Base-by-base conservation (phyloP, 2,797 vertebrate genomes). In the Smutsia temminckii region DNA sequence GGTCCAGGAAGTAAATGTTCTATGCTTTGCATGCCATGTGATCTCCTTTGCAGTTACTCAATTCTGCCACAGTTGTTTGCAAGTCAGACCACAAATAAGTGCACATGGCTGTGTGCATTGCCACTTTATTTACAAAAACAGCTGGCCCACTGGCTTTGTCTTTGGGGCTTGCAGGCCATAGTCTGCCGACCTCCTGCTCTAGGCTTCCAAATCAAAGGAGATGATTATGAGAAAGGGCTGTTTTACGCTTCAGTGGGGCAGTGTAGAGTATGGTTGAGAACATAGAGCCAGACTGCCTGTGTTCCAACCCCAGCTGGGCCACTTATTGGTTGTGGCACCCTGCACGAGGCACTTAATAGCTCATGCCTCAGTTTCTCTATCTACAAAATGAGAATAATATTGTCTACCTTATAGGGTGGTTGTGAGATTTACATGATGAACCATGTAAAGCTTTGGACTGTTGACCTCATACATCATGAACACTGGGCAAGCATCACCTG, bases 1-100 rank as follows among this genome's bases (percentile, higher is more conserved):
- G 34, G 83, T 17, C 29, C 49, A 17, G 53, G 42, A 21, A 21
- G 18, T 55, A 32, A 21, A 32, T 37, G 29, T 4, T 51, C 29
- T n/a, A 17, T 21, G 18, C 11, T 75, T 57, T 34, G 14, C 1
- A 13, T 66, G 8, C n/a, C 1, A 0, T 10, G 2, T n/a, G 72
- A 4, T 79, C 37, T 68, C 69, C 11, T 68, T 8, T 37, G 32
- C 20, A 8, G 46, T 66, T 40, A 6, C 20, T 29, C 7, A n/a
- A 13, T 3, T 21, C 17, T 29, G 11, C 20, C 16, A 13, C 34
- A 17, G 32, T 34, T 74, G 32, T 93, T 61, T 21, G 25, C 40
- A 85, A 59, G 49, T 63, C 32, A 34, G 25, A 61, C 25, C 14
- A 11, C 34, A 64, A 25, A 57, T 40, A 89, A 46, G 14, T 75